Evolutionary conservation across 2,888 invertebrate species (phyloP).

Genomic region (Yponomeuta malinellus): DNA sequence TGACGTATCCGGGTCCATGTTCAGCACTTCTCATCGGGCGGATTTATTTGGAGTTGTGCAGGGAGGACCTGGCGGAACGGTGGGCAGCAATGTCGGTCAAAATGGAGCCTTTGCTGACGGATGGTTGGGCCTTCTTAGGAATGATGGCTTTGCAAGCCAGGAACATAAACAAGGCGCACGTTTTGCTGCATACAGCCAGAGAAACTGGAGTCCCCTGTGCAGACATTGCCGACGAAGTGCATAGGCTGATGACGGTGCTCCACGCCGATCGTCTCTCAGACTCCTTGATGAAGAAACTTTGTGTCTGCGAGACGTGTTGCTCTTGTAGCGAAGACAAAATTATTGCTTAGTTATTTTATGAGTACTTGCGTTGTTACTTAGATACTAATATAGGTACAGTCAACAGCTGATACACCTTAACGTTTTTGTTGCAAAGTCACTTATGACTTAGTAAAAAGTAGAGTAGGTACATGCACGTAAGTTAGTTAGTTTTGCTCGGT

Average conservation of each 20-base stretch:
- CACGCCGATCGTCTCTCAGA: conserved; percentile 45
- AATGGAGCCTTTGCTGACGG: conserved; percentile 52
- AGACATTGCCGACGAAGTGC: conserved; percentile 48
- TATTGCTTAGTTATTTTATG: conserved; percentile 3
- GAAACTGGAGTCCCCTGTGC: conserved; percentile 51
- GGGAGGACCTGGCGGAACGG: conserved; percentile 47
- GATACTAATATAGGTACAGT: too few species aligned
- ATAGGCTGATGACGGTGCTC: conserved; percentile 37
- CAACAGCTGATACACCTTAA: too few species aligned
- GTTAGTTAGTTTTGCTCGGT: too few species aligned
- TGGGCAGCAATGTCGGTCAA: conserved; percentile 60
- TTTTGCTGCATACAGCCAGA: conserved; percentile 53
- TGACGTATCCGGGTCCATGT: conserved; percentile 47
- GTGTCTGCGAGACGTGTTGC: conserved; percentile 46
- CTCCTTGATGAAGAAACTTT: conserved; percentile 46
- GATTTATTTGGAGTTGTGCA: conserved; percentile 42
- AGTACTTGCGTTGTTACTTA: too few species aligned
- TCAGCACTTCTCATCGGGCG: conserved; percentile 52
- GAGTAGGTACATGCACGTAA: too few species aligned
- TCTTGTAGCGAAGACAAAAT: not conserved
- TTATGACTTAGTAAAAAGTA: too few species aligned
- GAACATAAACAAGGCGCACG: conserved; percentile 44
- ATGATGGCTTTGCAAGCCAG: conserved; percentile 48
- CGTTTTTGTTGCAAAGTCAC: too few species aligned
- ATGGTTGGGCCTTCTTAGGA: conserved; percentile 63